Percentiles rank a stretch among this genome's conserved stretches.
Evolutionary conservation across 2,888 invertebrate species (phyloP).

Genomic region (Chymomyza amoena): DNA sequence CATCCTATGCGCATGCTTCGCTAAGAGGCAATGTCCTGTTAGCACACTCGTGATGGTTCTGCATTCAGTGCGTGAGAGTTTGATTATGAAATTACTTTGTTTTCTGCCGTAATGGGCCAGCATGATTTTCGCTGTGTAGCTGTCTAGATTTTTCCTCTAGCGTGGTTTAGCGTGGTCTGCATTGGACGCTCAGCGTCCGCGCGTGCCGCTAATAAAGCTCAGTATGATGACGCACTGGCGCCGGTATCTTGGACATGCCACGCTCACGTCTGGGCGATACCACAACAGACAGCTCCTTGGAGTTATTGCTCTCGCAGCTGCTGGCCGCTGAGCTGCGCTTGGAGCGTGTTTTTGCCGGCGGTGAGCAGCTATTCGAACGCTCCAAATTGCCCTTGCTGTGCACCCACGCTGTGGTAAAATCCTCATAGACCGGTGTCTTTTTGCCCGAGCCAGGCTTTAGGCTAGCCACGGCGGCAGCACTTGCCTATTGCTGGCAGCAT

Average conservation of each 20-base stretch:
- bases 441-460: conserved; percentile 38
- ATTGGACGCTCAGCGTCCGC: conserved; percentile 55
- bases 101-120: too few relatives aligned
- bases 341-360: conserved; percentile 74
- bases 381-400: conserved; percentile 85
- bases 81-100: too few relatives aligned
- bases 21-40: too few relatives aligned
- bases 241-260: conserved; percentile 77
- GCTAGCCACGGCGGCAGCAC: conserved; percentile 23
- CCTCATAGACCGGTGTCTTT: conserved; percentile 81
- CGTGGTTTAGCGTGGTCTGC: conserved; percentile 36
- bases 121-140: too few relatives aligned
- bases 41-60: too few relatives aligned
- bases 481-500: conserved; percentile 76
- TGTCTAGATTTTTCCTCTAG: too few relatives aligned
- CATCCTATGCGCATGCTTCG: too few relatives aligned
- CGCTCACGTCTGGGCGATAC: conserved; percentile 76
- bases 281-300: conserved; percentile 63
- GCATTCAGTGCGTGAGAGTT: too few relatives aligned
- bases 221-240: conserved; percentile 77
- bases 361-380: conserved; percentile 81
- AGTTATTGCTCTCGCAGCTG: conserved; percentile 76
- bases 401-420: conserved; percentile 86
- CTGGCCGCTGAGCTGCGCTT: conserved; percentile 78
- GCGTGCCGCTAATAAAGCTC: conserved; percentile 76